phyloP scores from a whole-genome alignment of 2,888 invertebrate species.

The Entomobrya multifasciata region DNA sequence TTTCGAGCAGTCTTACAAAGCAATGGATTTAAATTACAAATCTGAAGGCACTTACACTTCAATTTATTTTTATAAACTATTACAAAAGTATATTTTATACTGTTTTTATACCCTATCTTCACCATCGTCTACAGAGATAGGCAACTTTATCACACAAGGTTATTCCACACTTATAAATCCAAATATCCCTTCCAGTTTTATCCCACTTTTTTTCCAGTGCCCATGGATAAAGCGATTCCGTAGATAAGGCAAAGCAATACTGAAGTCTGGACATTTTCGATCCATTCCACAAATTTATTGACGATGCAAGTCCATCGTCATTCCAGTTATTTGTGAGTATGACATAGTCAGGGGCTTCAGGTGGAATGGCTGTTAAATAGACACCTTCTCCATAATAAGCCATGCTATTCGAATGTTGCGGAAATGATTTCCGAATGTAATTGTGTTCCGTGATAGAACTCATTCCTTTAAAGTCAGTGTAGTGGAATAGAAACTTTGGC shows the following conservation, averaged over 20 bases:
- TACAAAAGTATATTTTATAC: too few relatives aligned
- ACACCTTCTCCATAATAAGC: neutral
- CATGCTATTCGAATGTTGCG: neutral
- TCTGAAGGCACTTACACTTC: too few relatives aligned
- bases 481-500: neutral
- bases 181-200: neutral
- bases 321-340: neutral
- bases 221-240: neutral
- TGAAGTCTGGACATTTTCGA: neutral
- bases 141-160: neutral
- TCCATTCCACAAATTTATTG: neutral
- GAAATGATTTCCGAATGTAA: slow-evolving; percentile 2
- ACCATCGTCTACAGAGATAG: neutral
- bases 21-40: too few relatives aligned
- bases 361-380: neutral
- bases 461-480: neutral
- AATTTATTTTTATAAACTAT: too few relatives aligned
- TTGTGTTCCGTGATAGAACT: neutral
- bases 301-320: neutral
- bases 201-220: neutral
- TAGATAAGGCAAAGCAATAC: neutral
- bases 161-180: neutral
- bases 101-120: too few relatives aligned
- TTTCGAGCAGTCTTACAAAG: too few relatives aligned
- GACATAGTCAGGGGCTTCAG: neutral